Conservation (phyloP, 2,888 invertebrate species). For the Drosophila pegasa region DNA sequence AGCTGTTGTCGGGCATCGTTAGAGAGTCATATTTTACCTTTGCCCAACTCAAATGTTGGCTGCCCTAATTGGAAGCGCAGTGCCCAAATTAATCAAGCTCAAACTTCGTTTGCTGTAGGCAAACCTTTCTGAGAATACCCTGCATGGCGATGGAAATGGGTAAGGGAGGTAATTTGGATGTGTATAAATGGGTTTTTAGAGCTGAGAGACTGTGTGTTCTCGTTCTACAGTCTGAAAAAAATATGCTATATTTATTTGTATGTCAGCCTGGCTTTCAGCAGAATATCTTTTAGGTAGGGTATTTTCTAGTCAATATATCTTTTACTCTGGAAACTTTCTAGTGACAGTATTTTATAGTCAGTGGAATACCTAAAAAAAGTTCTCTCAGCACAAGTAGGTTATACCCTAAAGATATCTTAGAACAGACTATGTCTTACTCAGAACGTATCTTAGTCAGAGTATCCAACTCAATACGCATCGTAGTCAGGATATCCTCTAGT, state of each 20-base stretch:
- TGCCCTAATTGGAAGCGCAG: constrained; percentile 4
- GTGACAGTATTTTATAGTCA: not conserved
- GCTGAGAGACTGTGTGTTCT: too few relatives aligned
- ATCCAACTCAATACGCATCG: too few relatives aligned
- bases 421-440: too few relatives aligned
- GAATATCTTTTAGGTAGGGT: not conserved
- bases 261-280: not conserved
- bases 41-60: constrained; percentile 6
- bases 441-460: too few relatives aligned
- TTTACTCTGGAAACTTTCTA: not conserved
- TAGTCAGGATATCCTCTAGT: not conserved
- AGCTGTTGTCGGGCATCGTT: constrained; percentile 1
- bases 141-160: not conserved
- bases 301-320: not conserved
- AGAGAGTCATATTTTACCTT: constrained; percentile 5
- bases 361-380: too few relatives aligned
- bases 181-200: too few relatives aligned
- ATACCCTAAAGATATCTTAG: too few relatives aligned
- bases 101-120: not conserved
- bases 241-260: not conserved
- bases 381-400: too few relatives aligned
- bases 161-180: not conserved
- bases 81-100: constrained; percentile 15
- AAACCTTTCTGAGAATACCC: constrained; percentile 13
- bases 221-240: too few relatives aligned